Percentiles rank a stretch among this genome's conserved stretches.
Evolutionary conservation across 2,888 invertebrate genomes (phyloP).

Genomic region (Hipparchia sbordonii): DNA sequence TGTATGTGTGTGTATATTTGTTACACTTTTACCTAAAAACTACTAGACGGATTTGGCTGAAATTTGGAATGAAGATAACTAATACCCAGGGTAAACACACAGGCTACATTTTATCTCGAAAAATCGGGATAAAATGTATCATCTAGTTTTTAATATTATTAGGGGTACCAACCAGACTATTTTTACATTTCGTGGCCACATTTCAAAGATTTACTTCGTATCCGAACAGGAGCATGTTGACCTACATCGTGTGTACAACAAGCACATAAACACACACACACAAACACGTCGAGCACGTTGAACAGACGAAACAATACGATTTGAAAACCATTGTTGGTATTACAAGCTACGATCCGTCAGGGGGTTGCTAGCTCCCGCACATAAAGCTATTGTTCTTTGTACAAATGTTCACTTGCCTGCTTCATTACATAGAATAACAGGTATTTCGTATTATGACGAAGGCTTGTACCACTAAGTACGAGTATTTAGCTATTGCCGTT

Average conservation of each 20-base stretch:
- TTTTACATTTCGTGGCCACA: slow-evolving; percentile 45
- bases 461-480: neutral
- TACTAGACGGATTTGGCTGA: no score
- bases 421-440: slow-evolving; percentile 22
- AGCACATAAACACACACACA: slow-evolving; percentile 46
- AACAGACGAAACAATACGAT: slow-evolving; percentile 40
- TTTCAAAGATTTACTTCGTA: slow-evolving; percentile 64
- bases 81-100: no score
- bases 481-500: no score
- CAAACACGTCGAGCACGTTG: slow-evolving; percentile 28
- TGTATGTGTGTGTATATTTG: no score
- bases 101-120: no score
- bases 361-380: slow-evolving; percentile 23
- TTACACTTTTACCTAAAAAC: no score
- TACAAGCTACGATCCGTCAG: slow-evolving; percentile 40
- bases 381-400: slow-evolving; percentile 33
- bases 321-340: slow-evolving; percentile 40
- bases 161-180: no score
- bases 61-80: no score
- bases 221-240: slow-evolving; percentile 62
- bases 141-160: no score
- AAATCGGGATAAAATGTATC: no score
- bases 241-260: slow-evolving; percentile 46
- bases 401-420: slow-evolving; percentile 34
- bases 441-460: neutral